phyloP scores from a whole-genome alignment of 2,113 vertebrate genomes.

The Anarrhichthys ocellatus region DNA sequence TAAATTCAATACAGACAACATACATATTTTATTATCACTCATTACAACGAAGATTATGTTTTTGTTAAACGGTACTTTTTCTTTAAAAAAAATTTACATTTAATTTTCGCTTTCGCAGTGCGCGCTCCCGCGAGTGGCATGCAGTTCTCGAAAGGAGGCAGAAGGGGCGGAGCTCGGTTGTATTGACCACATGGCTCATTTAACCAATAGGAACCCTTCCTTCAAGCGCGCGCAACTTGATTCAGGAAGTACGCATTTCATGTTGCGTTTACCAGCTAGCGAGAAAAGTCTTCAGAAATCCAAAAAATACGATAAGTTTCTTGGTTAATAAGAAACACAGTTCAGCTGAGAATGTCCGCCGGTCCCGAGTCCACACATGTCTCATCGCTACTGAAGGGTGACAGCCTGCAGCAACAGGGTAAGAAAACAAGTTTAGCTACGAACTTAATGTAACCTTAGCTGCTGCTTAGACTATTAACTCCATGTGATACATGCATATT shows the following conservation, averaged over 20 bases:
- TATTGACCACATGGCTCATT: neutral
- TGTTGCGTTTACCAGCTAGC: neutral
- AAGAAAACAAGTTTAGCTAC: neutral
- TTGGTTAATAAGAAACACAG: rapidly evolving
- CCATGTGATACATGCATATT: neutral
- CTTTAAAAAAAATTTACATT: neutral
- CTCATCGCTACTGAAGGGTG: slow-evolving; percentile 56
- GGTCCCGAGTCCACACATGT: slow-evolving; percentile 1
- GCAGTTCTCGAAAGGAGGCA: neutral
- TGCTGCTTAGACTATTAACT: neutral
- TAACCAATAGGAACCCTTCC: slow-evolving; percentile 52
- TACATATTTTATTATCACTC: neutral
- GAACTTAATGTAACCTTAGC: neutral
- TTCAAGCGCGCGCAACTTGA: slow-evolving; percentile 60
- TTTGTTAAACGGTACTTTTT: neutral
- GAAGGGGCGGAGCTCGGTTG: neutral
- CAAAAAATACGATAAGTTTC: rapidly evolving
- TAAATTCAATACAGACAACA: neutral
- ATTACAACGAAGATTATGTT: neutral
- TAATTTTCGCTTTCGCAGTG: neutral
- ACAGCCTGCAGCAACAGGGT: slow-evolving; percentile 78
- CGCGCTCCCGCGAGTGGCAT: neutral
- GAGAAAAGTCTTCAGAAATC: neutral
- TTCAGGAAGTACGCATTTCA: slow-evolving; percentile 52
- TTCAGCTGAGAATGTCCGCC: slow-evolving; percentile 47